Percentiles rank a stretch among this genome's conserved stretches.
Evolutionary conservation across 2,888 invertebrate species (phyloP).

Genomic region (Megamerina dolium): DNA sequence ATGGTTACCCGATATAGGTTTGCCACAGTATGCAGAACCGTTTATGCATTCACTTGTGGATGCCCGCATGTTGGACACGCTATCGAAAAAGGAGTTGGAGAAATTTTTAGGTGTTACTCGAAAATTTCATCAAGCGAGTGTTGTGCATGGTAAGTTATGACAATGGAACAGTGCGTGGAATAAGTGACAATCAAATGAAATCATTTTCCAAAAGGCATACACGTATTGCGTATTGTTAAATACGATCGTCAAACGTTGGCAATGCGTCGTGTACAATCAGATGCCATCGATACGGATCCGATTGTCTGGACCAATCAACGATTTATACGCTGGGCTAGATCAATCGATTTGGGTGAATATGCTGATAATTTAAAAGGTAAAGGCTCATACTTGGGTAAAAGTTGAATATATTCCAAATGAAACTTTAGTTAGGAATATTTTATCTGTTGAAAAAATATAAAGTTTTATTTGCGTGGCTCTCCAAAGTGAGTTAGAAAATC

Average conservation of each 20-base stretch:
- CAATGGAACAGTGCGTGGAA: neutral
- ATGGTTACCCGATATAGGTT: slow-evolving; percentile 86
- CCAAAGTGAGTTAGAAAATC: too few relatives aligned
- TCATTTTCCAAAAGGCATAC: slow-evolving; percentile 53
- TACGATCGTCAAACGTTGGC: slow-evolving; percentile 87
- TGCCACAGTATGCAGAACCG: slow-evolving; percentile 82
- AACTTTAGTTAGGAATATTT: too few relatives aligned
- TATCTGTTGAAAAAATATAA: neutral
- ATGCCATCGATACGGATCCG: slow-evolving; percentile 83
- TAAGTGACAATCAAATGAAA: neutral
- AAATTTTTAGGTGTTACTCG: slow-evolving; percentile 87
- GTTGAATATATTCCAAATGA: too few relatives aligned
- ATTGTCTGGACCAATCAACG: slow-evolving; percentile 94
- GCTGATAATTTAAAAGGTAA: slow-evolving; percentile 86
- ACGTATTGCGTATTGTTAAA: slow-evolving; percentile 83
- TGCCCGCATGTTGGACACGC: slow-evolving; percentile 85
- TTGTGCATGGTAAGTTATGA: slow-evolving; percentile 66
- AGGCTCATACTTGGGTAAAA: too few relatives aligned
- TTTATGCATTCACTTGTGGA: slow-evolving; percentile 88
- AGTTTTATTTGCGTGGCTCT: neutral
- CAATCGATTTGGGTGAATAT: slow-evolving; percentile 90
- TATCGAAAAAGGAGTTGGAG: slow-evolving; percentile 90
- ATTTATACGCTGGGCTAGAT: slow-evolving; percentile 88
- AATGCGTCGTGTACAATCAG: slow-evolving; percentile 80
- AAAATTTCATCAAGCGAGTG: slow-evolving; percentile 91